These are phyloP conservation scores for Naso thynnoides DNA, from an alignment of 2,797 vertebrate genomes.

Conservation along the genomic window DNA sequence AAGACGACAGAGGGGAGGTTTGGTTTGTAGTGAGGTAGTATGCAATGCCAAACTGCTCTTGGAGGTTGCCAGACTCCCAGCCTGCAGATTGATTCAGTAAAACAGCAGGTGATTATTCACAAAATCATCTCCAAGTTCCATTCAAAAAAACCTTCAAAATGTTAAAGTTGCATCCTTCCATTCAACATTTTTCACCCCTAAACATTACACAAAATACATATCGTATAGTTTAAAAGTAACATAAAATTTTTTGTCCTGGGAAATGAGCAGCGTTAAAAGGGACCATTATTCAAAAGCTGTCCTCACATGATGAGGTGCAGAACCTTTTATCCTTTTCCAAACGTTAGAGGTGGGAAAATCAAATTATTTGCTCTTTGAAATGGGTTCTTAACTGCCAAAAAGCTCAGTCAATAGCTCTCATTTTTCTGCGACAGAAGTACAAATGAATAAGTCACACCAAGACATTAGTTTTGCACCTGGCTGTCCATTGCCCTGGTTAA, in stretches of 20 bases:
- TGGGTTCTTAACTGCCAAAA: not conserved
- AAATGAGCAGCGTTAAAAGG: conserved; percentile 3
- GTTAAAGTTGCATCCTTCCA: not conserved
- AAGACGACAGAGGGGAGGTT: conserved; percentile 21
- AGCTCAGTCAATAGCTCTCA: not conserved
- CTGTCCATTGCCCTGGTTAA: not conserved
- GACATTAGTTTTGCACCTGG: not conserved
- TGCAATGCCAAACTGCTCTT: conserved; percentile 61
- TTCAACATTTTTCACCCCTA: not conserved
- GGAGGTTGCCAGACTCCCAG: conserved; percentile 57
- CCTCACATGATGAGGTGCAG: not conserved
- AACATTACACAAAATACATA: not conserved
- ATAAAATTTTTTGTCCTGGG: not conserved
- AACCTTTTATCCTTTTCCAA: conserved; percentile 27
- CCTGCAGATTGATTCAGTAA: conserved; percentile 48
- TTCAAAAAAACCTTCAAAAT: not conserved
- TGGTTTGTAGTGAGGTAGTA: conserved; percentile 61
- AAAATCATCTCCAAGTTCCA: conserved; percentile 7
- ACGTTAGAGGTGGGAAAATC: conserved; percentile 16
- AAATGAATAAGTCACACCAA: conserved; percentile 6
- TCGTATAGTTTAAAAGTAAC: not conserved
- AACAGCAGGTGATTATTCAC: not conserved
- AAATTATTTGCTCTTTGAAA: conserved; percentile 28
- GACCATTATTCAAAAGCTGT: conserved; percentile 22
- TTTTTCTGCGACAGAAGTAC: conserved; percentile 20